Base-by-base conservation (phyloP, 2,888 invertebrate genomes). In the Cylloceria caligata region DNA sequence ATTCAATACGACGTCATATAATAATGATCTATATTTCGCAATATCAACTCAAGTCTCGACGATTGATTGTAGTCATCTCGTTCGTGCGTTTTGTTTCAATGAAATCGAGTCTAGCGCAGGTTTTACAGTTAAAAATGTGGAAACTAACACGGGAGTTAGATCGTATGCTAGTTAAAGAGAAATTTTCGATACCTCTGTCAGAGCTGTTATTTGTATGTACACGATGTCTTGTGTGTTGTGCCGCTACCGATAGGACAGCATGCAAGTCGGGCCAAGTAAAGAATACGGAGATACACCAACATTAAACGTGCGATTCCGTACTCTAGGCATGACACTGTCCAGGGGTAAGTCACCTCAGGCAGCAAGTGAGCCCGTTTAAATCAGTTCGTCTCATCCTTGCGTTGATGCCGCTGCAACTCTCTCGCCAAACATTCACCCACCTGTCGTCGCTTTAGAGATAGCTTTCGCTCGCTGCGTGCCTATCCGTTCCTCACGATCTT, bases 231-330 rank as follows among this genome's bases (percentile, higher is more conserved):
- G 89, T 92, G 89, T 92, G 92, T 92, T 92, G 89, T 91, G 92
- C 92, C 90, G 89, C 92, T 91, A 92, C 89, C 88, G 89, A 90
- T 92, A 92, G 92, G 92, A 92, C 92, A 92, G 92, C 92, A 92
- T 92, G 92, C 92, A 91, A 92, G 92, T 91, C 92, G 91, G 88
- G 92, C 92, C 91, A 92, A 92, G 92, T 92, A 92, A 92, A 92
- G 92, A 91, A 90, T 90, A 90, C 89, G 90, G 91, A 91, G 91
- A 91, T 86, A 90, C 91, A 89, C 76, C 92, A 89, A 88, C 91
- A 88, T 91, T 92, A 90, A 91, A 89, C 90, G 91, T 92, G 89
- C 91, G 91, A 92, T 91, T 91, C 89, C 90, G 89, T 92, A 90
- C 89, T 90, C 91, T 92, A 92, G 91, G 90, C 91, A 91, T 91